Evolutionary conservation across 1,140 invertebrate genomes (phyloP).

Genomic region (Cecropterus lyciades): DNA sequence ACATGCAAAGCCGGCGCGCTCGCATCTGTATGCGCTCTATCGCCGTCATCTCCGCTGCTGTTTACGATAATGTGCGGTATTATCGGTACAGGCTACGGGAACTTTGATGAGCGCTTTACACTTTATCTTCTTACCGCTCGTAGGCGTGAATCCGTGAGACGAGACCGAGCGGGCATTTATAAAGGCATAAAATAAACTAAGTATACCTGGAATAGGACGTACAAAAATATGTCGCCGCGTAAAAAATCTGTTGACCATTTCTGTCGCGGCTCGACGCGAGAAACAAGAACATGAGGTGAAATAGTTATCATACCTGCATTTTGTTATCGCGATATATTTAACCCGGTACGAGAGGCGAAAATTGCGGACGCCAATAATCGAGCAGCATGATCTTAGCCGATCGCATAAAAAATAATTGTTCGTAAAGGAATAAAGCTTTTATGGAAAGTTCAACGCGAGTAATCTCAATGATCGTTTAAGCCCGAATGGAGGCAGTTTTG

Average conservation of each 20-base stretch:
- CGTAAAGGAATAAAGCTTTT: slow-evolving; percentile 18
- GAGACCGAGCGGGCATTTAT: slow-evolving; percentile 14
- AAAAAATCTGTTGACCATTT: slow-evolving; percentile 35
- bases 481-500: slow-evolving; percentile 21
- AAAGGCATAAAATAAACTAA: slow-evolving; percentile 21
- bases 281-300: slow-evolving; percentile 33
- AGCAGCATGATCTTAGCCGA: slow-evolving; percentile 13
- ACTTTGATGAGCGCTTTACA: slow-evolving; percentile 23
- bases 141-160: slow-evolving; percentile 26
- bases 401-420: slow-evolving; percentile 23
- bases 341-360: slow-evolving; percentile 12
- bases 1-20: slow-evolving; percentile 39
- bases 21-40: slow-evolving; percentile 34
- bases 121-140: slow-evolving; percentile 19
- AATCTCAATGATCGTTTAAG: slow-evolving; percentile 14
- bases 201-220: slow-evolving; percentile 27
- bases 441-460: slow-evolving; percentile 19
- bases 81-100: slow-evolving; percentile 11
- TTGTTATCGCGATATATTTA: slow-evolving; percentile 25
- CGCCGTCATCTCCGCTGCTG: slow-evolving; percentile 39
- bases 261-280: slow-evolving; percentile 19
- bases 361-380: slow-evolving; percentile 22
- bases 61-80: slow-evolving; percentile 36
- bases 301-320: slow-evolving; percentile 28
- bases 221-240: slow-evolving; percentile 25